Conservation (phyloP, 2,113 vertebrate genomes). For the Apteryx owenii region DNA sequence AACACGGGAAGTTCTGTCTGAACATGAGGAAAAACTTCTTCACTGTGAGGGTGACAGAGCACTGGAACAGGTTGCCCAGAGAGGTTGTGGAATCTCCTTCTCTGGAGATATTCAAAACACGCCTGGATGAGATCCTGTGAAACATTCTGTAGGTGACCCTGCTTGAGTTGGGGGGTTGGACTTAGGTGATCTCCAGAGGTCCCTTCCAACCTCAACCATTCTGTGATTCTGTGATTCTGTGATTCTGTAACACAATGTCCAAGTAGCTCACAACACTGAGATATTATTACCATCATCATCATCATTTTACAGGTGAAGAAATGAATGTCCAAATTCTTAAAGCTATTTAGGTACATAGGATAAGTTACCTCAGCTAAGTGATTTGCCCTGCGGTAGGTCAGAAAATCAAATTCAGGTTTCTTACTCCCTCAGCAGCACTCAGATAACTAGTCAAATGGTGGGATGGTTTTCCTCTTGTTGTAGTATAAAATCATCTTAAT, state of each 20-base stretch:
- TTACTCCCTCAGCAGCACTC: background rate
- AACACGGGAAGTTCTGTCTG: too few relatives aligned
- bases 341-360: background rate
- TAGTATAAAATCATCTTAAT: background rate
- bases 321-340: background rate
- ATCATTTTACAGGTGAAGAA: background rate
- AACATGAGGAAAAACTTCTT: too few relatives aligned
- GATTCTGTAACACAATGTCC: background rate
- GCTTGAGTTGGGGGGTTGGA: too few relatives aligned
- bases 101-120: too few relatives aligned
- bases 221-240: too few relatives aligned
- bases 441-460: background rate
- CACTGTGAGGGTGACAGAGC: too few relatives aligned
- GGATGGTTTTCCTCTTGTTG: slow-evolving; percentile 2
- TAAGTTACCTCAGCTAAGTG: background rate
- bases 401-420: slow-evolving; percentile 32
- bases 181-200: too few relatives aligned
- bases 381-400: background rate
- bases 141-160: too few relatives aligned
- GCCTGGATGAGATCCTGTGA: too few relatives aligned
- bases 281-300: background rate
- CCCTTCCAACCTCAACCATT: too few relatives aligned
- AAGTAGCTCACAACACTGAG: background rate
- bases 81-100: too few relatives aligned
- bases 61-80: too few relatives aligned